These are phyloP conservation scores for Bombus picipes DNA, from an alignment of 1,140 invertebrate genomes.

Conservation along the genomic window DNA sequence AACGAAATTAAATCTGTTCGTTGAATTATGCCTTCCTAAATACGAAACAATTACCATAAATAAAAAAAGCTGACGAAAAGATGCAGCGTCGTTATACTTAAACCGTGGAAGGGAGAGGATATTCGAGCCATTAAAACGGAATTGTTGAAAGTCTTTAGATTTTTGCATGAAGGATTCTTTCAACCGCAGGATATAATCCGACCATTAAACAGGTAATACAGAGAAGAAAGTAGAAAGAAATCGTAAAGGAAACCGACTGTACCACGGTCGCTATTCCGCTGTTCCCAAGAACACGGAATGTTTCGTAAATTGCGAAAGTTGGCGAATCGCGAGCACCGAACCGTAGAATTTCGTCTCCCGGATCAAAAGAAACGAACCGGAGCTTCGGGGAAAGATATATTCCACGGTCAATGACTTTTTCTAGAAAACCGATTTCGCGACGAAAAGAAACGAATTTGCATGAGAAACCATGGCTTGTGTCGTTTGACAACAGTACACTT, in stretches of 20 bases:
- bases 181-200: constrained; percentile 37
- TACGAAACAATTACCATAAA: neutral
- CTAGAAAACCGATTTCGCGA: constrained; percentile 29
- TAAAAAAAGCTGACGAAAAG: neutral
- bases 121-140: constrained; percentile 12
- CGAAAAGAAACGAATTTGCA: constrained; percentile 36
- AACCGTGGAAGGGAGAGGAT: neutral
- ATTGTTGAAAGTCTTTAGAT: constrained; percentile 5
- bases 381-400: constrained; percentile 17
- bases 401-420: constrained; percentile 46
- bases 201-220: constrained; percentile 43
- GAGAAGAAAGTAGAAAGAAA: constrained; percentile 30
- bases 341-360: constrained; percentile 14
- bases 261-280: neutral
- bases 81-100: neutral
- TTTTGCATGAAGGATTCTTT: constrained; percentile 32
- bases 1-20: neutral
- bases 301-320: constrained; percentile 50
- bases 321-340: constrained; percentile 24
- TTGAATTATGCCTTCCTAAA: neutral
- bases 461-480: constrained; percentile 15
- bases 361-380: constrained; percentile 40
- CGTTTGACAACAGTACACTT: constrained; percentile 22
- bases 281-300: constrained; percentile 24
- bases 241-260: constrained; percentile 28